A percentile compares a stretch with the other conserved stretches of the same genome.
phyloP scores from a whole-genome alignment of 2,888 invertebrate genomes.

The Sinodicranocentrus sp. region DNA sequence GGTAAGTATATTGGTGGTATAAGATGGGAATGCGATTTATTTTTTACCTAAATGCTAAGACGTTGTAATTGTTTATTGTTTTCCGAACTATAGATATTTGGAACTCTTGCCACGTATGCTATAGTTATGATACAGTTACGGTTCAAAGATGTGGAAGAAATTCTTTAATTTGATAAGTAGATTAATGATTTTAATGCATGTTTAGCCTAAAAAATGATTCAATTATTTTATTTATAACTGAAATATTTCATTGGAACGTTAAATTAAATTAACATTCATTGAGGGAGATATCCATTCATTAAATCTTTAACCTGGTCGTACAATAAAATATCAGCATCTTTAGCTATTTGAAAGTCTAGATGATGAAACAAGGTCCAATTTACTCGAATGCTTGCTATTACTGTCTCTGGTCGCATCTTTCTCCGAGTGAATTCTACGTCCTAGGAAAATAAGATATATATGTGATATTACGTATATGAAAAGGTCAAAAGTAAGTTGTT shows the following conservation, averaged over 20 bases:
- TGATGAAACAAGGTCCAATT: constrained; percentile 20
- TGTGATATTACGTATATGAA: neutral
- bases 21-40: neutral
- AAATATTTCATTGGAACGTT: too few relatives aligned
- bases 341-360: constrained; percentile 32
- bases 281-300: too few relatives aligned
- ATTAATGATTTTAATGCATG: too few relatives aligned
- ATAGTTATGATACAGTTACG: constrained; percentile 3
- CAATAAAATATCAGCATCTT: constrained; percentile 17
- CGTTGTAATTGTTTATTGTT: neutral
- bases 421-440: constrained; percentile 10
- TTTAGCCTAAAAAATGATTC: too few relatives aligned
- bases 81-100: neutral
- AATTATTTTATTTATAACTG: too few relatives aligned
- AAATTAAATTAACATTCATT: too few relatives aligned
- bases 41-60: neutral
- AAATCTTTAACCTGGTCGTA: too few relatives aligned
- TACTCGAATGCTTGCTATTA: neutral
- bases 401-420: neutral
- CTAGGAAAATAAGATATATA: neutral
- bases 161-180: neutral
- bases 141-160: constrained; percentile 8
- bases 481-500: neutral
- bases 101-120: constrained; percentile 21
- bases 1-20: neutral